Base-by-base conservation (phyloP, 2,888 invertebrate genomes). In the Lypha dubia region DNA sequence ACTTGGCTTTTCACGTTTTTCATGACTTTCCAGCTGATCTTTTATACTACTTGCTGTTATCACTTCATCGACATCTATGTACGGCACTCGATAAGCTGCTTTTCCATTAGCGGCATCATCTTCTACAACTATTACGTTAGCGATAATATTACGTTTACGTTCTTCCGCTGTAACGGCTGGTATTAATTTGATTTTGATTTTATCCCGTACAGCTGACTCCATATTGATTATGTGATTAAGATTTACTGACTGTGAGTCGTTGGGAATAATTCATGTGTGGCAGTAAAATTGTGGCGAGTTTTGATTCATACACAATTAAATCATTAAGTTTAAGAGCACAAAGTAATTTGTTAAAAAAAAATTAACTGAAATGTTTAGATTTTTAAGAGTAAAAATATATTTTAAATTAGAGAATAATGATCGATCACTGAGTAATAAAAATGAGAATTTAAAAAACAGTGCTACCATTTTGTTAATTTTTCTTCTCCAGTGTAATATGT, bases 11-110 rank as follows among this genome's bases (percentile, higher is more conserved):
- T 15, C 60, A 22, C 53, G 58, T 20, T 68, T 77, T 8, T 6
- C 51, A 1, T 24, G 44, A 6, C 1, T 11, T 84, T 62, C 51
- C 38, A 82, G 87, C 74, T 87, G 38, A 24, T 87, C 75, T 3
- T 58, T 70, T 0, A 83, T 24, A 56, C 86, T 87, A 0, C 60
- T 87, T 8, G 71, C 79, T 3, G 82, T 74, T 6, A 86, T 79
- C 7, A 88, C 87, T 1, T 90, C 90, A 79, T 90, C 90, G 2
- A 90, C 90, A 79, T 90, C 90, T 4, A 90, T 90, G 60, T 87
- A 90, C 51, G 91, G 90, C 83, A 90, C 88, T 4, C 67, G 4
- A 17, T 4, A 46, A 4, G 86, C 84, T 17, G 76, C 87, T 11
- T 79, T 60, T 0, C 87, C 86, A 15, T 41, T 44, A 11, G n/a